These are phyloP conservation scores for Cenopis cana DNA, from an alignment of 2,888 invertebrate species.

Conservation along the genomic window DNA sequence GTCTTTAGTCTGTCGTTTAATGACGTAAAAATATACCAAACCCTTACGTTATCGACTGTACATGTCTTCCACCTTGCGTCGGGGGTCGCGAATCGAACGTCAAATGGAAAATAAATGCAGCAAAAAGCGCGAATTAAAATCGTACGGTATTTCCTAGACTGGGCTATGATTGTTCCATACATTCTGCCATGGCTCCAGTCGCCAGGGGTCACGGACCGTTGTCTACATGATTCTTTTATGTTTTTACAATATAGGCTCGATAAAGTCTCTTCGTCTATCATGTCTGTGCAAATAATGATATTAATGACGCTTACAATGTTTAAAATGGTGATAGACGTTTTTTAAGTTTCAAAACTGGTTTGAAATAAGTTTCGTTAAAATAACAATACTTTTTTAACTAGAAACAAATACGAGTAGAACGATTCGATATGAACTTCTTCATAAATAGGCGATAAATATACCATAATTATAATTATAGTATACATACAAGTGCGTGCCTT, in stretches of 20 bases:
- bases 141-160: conserved; percentile 44
- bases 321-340: not conserved
- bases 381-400: no score
- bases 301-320: not conserved
- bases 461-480: no score
- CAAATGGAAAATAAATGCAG: conserved; percentile 45
- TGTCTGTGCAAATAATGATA: not conserved
- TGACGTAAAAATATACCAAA: not conserved
- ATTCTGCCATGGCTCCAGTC: not conserved
- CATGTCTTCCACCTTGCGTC: conserved; percentile 44
- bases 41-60: conserved; percentile 16
- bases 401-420: no score
- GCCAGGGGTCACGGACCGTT: conserved; percentile 27
- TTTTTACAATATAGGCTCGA: not conserved
- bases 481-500: no score
- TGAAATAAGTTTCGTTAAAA: not conserved
- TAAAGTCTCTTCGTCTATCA: not conserved
- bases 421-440: no score
- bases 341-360: no score
- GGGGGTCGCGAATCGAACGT: conserved; percentile 45
- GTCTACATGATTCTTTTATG: conserved; percentile 19
- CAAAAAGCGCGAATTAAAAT: conserved; percentile 47
- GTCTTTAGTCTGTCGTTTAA: not conserved
- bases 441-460: no score
- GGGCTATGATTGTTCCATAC: conserved; percentile 30